phyloP scores from a whole-genome alignment of 64 coral and sea anemone genomes.

The Trachythela sp. region DNA sequence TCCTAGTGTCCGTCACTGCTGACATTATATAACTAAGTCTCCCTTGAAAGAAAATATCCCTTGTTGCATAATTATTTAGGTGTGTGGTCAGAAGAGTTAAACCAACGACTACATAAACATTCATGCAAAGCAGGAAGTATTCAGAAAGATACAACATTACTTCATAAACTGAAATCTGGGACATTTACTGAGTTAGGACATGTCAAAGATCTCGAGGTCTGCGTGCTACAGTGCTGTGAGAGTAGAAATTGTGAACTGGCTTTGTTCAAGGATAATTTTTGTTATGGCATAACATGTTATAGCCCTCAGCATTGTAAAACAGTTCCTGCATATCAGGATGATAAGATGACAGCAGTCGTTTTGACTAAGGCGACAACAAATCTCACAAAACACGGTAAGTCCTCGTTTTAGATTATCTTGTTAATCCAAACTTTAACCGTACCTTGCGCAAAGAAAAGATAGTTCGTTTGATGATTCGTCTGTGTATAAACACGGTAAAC shows the following conservation, averaged over 20 bases:
- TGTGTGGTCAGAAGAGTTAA: constrained; percentile 52
- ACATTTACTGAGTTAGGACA: constrained; percentile 83
- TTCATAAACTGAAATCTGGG: constrained; percentile 85
- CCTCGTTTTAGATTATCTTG: no score
- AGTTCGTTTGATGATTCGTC: no score
- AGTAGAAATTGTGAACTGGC: constrained; percentile 65
- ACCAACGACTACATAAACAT: constrained; percentile 42
- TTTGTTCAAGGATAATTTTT: constrained; percentile 66
- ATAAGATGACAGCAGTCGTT: neutral
- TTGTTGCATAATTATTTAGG: no score
- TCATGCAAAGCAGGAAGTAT: constrained; percentile 52
- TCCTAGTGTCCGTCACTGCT: no score
- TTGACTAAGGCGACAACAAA: no score
- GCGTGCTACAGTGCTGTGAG: constrained; percentile 80
- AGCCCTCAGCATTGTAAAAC: constrained; percentile 74
- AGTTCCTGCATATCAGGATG: constrained; percentile 51
- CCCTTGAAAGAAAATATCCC: no score
- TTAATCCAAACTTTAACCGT: no score
- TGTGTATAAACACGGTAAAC: no score
- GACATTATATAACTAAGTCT: no score
- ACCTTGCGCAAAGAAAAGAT: no score
- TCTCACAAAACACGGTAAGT: no score
- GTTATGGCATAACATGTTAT: constrained; percentile 69
- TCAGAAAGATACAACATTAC: constrained; percentile 62
- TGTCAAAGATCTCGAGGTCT: constrained; percentile 74